Percentiles rank a stretch among this genome's conserved stretches.
phyloP scores from a whole-genome alignment of 2,888 invertebrate genomes.

The Eubasilissa splendida region DNA sequence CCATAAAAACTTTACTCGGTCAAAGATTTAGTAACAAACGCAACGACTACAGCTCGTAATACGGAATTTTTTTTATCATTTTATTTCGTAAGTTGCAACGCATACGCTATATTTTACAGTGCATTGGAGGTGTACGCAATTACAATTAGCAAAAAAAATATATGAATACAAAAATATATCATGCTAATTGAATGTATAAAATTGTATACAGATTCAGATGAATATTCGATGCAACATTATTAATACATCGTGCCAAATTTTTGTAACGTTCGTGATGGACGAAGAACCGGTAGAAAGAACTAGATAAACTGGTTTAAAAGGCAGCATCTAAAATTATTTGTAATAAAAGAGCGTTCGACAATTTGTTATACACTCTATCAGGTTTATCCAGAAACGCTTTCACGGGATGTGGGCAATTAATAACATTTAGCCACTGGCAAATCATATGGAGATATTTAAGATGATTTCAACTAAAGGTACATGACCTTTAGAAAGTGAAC shows the following conservation, averaged over 20 bases:
- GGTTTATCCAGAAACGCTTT: conserved; percentile 31
- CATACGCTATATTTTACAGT: no score
- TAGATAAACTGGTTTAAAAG: conserved; percentile 22
- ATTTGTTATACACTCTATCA: neutral
- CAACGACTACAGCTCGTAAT: no score
- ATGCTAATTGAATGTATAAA: no score
- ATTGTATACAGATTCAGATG: no score
- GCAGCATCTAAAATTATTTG: neutral
- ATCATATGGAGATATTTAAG: neutral
- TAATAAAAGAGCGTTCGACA: conserved; percentile 7
- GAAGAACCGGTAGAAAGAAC: neutral
- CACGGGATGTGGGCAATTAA: conserved; percentile 43
- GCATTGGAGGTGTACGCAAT: no score
- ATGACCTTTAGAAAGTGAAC: conserved; percentile 33
- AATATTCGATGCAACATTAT: neutral
- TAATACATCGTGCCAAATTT: neutral
- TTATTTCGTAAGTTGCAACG: no score
- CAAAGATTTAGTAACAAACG: no score
- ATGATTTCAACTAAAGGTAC: conserved; percentile 16
- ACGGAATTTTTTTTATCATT: no score
- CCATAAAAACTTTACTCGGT: no score
- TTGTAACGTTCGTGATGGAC: neutral
- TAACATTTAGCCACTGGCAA: conserved; percentile 39
- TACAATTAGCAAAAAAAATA: no score
- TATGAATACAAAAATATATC: no score